Evolutionary conservation across 2,888 invertebrate genomes (phyloP).

Genomic region (Synanthedon vespiformis): DNA sequence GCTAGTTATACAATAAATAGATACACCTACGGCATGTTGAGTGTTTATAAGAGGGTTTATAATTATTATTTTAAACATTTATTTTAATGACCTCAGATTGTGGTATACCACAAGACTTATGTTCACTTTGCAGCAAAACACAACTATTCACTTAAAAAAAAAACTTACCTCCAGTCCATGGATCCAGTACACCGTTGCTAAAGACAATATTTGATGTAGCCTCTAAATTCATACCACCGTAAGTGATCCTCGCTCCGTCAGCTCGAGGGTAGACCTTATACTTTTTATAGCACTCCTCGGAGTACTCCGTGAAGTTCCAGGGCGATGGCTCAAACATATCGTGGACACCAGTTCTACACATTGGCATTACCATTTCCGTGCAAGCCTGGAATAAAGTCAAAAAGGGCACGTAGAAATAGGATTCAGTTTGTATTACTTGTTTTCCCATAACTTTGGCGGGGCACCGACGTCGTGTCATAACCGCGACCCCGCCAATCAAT

Average conservation of each 20-base stretch:
- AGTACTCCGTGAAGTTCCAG: slow-evolving; percentile 79
- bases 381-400: slow-evolving; percentile 74
- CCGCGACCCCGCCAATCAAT: too few relatives aligned
- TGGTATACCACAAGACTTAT: too few relatives aligned
- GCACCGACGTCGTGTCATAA: too few relatives aligned
- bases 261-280: slow-evolving; percentile 77
- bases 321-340: slow-evolving; percentile 86
- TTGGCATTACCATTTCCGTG: slow-evolving; percentile 97
- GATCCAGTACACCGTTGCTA: slow-evolving; percentile 88
- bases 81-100: too few relatives aligned
- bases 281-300: slow-evolving; percentile 76
- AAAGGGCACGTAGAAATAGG: background rate
- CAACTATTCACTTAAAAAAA: too few relatives aligned
- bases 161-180: slow-evolving; percentile 81
- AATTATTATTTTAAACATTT: too few relatives aligned
- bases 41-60: too few relatives aligned
- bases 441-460: too few relatives aligned
- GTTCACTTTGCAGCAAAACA: too few relatives aligned
- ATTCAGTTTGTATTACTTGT: background rate
- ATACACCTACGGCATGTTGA: too few relatives aligned
- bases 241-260: slow-evolving; percentile 77
- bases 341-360: slow-evolving; percentile 79
- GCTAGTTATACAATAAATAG: too few relatives aligned
- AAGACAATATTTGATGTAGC: slow-evolving; percentile 79
- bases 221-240: slow-evolving; percentile 82